These are phyloP conservation scores for Pachydiplax longipennis DNA, from an alignment of 2,888 invertebrate genomes.

Conservation along the genomic window DNA sequence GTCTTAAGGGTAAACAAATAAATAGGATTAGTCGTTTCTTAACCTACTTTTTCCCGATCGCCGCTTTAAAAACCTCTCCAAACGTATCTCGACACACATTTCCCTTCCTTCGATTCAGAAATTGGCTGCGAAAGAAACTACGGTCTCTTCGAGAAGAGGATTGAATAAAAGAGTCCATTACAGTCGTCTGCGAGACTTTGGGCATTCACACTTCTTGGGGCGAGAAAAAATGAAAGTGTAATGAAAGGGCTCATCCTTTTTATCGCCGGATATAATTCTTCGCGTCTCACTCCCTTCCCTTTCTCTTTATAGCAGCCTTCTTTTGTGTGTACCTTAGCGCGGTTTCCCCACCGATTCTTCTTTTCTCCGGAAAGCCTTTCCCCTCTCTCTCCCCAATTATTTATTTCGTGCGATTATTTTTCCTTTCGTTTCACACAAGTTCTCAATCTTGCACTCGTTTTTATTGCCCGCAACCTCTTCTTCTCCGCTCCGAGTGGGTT, in stretches of 20 bases:
- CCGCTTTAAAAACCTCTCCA: no score
- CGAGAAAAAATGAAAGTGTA: not conserved
- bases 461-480: no score
- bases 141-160: not conserved
- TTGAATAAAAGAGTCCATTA: not conserved
- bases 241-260: not conserved
- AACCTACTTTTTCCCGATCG: no score
- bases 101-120: no score
- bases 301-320: not conserved
- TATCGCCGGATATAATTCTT: not conserved
- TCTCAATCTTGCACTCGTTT: no score
- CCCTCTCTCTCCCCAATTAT: not conserved
- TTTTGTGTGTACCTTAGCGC: not conserved
- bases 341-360: not conserved
- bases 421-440: no score
- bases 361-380: not conserved
- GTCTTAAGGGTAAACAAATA: no score
- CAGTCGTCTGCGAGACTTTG: not conserved
- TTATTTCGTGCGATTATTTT: no score
- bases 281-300: not conserved
- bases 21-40: no score
- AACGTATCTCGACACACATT: no score
- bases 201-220: not conserved
- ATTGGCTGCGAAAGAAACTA: not conserved
- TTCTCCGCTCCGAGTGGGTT: not conserved